Conservation (phyloP, 1,140 invertebrate species). For the Zaprionus kolodkinae region DNA sequence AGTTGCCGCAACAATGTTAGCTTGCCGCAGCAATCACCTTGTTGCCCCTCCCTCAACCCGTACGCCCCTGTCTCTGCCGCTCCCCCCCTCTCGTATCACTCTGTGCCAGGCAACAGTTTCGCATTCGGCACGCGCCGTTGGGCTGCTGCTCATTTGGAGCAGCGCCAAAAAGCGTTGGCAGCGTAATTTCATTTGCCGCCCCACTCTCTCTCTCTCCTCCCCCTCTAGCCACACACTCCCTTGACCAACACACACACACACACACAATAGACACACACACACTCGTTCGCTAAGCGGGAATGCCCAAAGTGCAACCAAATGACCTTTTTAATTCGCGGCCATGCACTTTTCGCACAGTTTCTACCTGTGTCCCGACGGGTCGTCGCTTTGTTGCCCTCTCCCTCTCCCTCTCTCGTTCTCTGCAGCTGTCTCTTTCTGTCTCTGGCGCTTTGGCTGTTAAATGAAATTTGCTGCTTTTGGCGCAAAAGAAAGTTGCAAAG, state of each 20-base stretch:
- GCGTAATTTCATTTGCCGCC: constrained; percentile 56
- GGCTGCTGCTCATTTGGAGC: constrained; percentile 70
- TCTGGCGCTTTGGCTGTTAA: constrained; percentile 66
- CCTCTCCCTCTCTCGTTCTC: constrained; percentile 2
- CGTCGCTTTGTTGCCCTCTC: neutral
- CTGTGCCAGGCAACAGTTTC: constrained; percentile 13
- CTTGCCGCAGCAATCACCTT: constrained; percentile 30
- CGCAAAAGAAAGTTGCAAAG: constrained; percentile 79
- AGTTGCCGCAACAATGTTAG: constrained; percentile 39
- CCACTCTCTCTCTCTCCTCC: neutral
- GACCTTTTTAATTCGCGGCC: constrained; percentile 82
- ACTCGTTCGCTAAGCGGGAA: constrained; percentile 18
- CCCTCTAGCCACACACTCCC: neutral
- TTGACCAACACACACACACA: constrained; percentile 1
- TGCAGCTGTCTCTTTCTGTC: constrained; percentile 25
- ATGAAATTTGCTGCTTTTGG: constrained; percentile 79
- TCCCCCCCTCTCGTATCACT: neutral
- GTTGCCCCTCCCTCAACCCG: neutral
- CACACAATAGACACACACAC: neutral
- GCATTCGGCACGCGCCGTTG: constrained; percentile 67
- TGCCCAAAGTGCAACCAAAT: constrained; percentile 77
- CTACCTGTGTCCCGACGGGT: neutral
- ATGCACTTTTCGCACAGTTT: constrained; percentile 62
- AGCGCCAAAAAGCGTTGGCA: constrained; percentile 56
- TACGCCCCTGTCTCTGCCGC: neutral